These are phyloP conservation scores for Conus canariensis DNA, from an alignment of 2,888 invertebrate species.

Conservation along the genomic window DNA sequence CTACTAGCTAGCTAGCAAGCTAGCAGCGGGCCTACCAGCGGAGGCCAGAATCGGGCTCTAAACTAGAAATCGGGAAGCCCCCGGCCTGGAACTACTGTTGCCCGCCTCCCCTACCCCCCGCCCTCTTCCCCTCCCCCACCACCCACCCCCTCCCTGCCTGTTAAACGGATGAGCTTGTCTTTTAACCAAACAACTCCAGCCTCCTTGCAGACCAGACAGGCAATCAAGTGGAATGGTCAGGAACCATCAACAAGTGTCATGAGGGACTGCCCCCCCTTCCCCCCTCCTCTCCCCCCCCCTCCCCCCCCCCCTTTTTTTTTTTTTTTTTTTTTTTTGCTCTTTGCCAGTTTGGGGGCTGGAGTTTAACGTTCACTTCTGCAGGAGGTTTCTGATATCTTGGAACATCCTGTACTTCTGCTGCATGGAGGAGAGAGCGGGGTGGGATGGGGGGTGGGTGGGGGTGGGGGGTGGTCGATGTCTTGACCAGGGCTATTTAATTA, in stretches of 20 bases:
- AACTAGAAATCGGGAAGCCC: background rate
- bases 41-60: background rate
- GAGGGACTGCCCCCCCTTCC: background rate
- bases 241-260: conserved; percentile 9
- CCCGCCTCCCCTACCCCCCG: background rate
- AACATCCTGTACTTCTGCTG: no score
- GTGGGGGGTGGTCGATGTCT: no score
- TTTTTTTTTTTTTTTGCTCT: background rate
- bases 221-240: background rate
- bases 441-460: no score
- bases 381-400: no score
- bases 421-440: no score
- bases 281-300: background rate
- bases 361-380: no score
- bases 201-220: background rate
- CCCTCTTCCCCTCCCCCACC: background rate
- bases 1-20: no score
- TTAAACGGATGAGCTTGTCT: background rate
- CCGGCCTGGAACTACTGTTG: background rate
- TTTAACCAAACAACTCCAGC: background rate
- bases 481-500: no score
- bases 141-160: background rate
- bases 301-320: background rate
- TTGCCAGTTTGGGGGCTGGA: background rate
- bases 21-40: no score